Percentiles rank a stretch among this genome's conserved stretches.
Evolutionary conservation across 2,888 invertebrate species (phyloP).

Genomic region (Clunio marinus): DNA sequence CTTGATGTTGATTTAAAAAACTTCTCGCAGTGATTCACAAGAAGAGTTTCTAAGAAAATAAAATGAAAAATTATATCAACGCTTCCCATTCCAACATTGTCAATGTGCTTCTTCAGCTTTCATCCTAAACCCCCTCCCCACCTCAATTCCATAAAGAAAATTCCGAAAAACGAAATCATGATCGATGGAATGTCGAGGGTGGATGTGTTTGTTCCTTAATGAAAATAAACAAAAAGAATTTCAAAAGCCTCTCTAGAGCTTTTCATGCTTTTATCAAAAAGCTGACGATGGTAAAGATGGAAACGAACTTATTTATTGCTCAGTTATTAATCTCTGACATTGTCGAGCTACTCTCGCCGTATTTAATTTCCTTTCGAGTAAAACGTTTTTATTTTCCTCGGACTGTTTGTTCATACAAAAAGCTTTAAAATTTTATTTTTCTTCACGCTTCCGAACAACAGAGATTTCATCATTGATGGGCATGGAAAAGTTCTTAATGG

Average conservation of each 20-base stretch:
- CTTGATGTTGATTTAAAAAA: too few species aligned
- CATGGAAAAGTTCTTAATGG: conserved; percentile 27
- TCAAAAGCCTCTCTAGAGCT: not conserved
- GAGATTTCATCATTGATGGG: too few species aligned
- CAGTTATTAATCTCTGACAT: conserved; percentile 39
- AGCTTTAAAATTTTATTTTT: too few species aligned
- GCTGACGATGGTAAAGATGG: not conserved
- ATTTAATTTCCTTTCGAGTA: not conserved
- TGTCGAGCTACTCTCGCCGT: not conserved
- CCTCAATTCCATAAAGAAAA: not conserved
- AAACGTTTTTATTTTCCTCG: not conserved
- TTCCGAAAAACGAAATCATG: conserved; percentile 17
- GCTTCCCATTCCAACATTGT: too few species aligned
- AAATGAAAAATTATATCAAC: too few species aligned
- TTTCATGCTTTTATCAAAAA: not conserved
- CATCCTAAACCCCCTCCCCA: not conserved
- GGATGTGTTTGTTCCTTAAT: conserved; percentile 10
- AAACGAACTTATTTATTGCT: conserved; percentile 26
- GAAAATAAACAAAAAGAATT: not conserved
- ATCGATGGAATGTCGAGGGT: not conserved
- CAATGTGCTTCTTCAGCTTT: too few species aligned
- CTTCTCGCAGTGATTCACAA: too few species aligned
- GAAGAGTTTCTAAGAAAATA: too few species aligned
- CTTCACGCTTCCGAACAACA: too few species aligned
- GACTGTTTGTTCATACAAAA: not conserved